These are phyloP conservation scores for Drosophila lini DNA, from an alignment of 1,140 invertebrate genomes.

Conservation along the genomic window DNA sequence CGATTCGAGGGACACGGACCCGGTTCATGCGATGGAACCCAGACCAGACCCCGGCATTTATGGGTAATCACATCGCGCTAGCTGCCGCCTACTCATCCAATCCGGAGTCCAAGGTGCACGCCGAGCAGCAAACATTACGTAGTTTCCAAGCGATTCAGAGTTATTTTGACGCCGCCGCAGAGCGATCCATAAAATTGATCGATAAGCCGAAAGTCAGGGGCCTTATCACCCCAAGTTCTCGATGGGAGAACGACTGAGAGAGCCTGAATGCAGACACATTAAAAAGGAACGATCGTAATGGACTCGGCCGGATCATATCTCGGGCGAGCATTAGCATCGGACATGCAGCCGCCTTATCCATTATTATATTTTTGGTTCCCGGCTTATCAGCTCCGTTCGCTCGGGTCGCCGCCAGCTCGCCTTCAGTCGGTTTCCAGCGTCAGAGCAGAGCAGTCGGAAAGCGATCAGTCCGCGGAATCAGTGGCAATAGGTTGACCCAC, in stretches of 20 bases:
- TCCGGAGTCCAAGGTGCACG: slow-evolving; percentile 55
- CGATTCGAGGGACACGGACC: slow-evolving; percentile 30
- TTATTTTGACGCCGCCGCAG: slow-evolving; percentile 64
- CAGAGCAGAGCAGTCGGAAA: slow-evolving; percentile 42
- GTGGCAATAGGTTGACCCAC: slow-evolving; percentile 19
- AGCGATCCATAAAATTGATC: slow-evolving; percentile 60
- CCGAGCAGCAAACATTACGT: slow-evolving; percentile 56
- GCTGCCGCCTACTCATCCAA: slow-evolving; percentile 45
- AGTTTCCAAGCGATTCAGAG: slow-evolving; percentile 70
- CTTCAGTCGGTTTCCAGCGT: slow-evolving; percentile 54
- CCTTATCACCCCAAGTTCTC: slow-evolving; percentile 43
- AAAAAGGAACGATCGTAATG: slow-evolving; percentile 20
- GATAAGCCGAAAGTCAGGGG: slow-evolving; percentile 58
- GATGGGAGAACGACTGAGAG: neutral
- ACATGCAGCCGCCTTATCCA: slow-evolving; percentile 47
- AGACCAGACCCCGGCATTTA: slow-evolving; percentile 17
- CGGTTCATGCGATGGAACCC: slow-evolving; percentile 21
- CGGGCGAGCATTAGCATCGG: slow-evolving; percentile 44
- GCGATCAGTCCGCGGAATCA: slow-evolving; percentile 15
- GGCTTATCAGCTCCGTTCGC: slow-evolving; percentile 50
- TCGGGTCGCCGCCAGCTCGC: slow-evolving; percentile 21
- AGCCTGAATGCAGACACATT: slow-evolving; percentile 44
- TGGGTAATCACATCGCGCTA: slow-evolving; percentile 32
- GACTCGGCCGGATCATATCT: slow-evolving; percentile 29
- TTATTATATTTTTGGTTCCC: slow-evolving; percentile 4